Evolutionary conservation across 2,888 invertebrate species (phyloP).

Genomic region (Drosophila mimica): DNA sequence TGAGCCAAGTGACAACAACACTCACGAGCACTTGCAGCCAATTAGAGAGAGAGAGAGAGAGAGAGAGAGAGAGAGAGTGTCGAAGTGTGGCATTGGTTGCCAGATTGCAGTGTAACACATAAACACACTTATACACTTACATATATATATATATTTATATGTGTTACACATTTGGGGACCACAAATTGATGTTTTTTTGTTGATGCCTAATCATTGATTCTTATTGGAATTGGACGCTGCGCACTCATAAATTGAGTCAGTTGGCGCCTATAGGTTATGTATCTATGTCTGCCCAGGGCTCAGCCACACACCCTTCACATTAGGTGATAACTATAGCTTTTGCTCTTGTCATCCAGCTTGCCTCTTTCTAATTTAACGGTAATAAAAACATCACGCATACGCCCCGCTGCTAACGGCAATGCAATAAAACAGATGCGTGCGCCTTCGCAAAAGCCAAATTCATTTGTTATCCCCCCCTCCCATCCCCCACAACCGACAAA

Average conservation of each 20-base stretch:
- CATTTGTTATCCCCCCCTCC: constrained; percentile 30
- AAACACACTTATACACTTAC: no score
- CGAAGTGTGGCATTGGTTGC: constrained; percentile 15
- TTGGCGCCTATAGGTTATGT: constrained; percentile 33
- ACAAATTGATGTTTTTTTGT: constrained; percentile 21
- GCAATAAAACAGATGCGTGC: constrained; percentile 64
- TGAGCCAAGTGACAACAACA: constrained; percentile 44
- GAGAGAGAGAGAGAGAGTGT: no score
- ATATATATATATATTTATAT: background rate
- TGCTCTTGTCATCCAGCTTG: constrained; percentile 6
- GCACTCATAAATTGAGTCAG: constrained; percentile 54
- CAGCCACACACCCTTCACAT: constrained; percentile 2
- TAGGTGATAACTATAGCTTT: background rate
- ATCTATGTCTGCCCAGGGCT: constrained; percentile 20
- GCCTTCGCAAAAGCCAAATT: constrained; percentile 55
- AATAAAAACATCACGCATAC: constrained; percentile 80
- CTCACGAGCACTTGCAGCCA: constrained; percentile 12
- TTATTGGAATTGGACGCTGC: constrained; percentile 43
- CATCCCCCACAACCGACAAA: constrained; percentile 20
- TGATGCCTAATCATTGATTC: constrained; percentile 33
- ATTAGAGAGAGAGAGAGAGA: background rate
- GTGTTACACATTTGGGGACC: background rate
- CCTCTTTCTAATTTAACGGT: constrained; percentile 69
- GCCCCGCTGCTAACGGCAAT: constrained; percentile 64
- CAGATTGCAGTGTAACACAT: background rate